Base-by-base conservation (phyloP, 2,888 invertebrate genomes). In the Limnephilus lunatus region DNA sequence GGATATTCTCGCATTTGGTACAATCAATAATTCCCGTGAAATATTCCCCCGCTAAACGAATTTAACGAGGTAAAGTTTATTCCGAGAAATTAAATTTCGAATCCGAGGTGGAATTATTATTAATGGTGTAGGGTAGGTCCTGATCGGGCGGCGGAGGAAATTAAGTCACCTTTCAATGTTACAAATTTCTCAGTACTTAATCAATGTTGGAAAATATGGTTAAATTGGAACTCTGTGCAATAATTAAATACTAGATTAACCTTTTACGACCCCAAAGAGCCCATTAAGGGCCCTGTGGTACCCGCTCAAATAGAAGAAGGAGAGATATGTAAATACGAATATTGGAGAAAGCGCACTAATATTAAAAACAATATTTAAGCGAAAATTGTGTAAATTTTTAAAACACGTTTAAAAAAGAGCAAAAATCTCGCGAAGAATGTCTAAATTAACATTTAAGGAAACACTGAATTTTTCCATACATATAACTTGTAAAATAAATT, bases 11-110 rank as follows among this genome's bases (percentile, higher is more conserved):
- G n/a, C 86, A 5, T 11, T 48, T 53, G 14, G 9, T 25, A 44
- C 48, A 14, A 44, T 86, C 35, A 32, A 80, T 86, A 25, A 86
- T 80, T 80, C 80, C n/a, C n/a, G 88, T 19, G 12, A n/a, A 89
- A 89, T 80, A 68, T 81, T 89, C n/a, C 30, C 80, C 80, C 32
- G 35, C 80, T 32, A 80, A 80, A 89, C 88, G 35, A 89, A 80
- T 80, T 68, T 89, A 81, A 32, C 32, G 88, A 31, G 81, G 80
- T 39, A 25, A 80, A 81, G 30, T 81, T 89, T 25, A 80, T 80
- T 89, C 88, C 80, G 80, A 81, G 35, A 89, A 89, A 89, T 80
- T 81, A 35, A 89, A 89, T 89, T 89, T 89, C 88, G 14, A 89
- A 89, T 89, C 88, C 81, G 80, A 14, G 32, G 88, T 80, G 11